phyloP scores from a whole-genome alignment of 2,888 invertebrate genomes.

The Isotomurus palustris region DNA sequence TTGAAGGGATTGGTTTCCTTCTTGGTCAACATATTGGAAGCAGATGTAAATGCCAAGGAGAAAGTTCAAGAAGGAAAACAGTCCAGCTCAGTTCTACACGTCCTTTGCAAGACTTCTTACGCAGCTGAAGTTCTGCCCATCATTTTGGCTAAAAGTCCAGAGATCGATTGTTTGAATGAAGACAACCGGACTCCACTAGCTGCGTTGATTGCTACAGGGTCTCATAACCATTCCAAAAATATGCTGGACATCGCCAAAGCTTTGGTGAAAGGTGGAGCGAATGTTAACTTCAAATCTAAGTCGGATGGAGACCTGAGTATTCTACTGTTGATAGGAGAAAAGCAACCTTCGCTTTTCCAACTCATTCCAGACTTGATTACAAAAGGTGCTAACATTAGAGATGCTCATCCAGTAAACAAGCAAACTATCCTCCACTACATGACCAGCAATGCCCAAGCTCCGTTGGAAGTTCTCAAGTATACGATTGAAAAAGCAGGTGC shows the following conservation, averaged over 20 bases:
- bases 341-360: slow-evolving; percentile 5
- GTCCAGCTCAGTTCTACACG: slow-evolving; percentile 22
- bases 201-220: slow-evolving; percentile 46
- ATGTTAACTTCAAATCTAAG: slow-evolving; percentile 29
- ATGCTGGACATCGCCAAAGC: slow-evolving; percentile 18
- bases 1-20: slow-evolving; percentile 16
- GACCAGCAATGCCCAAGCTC: slow-evolving; percentile 21
- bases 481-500: slow-evolving; percentile 17
- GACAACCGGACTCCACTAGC: slow-evolving; percentile 48
- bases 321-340: slow-evolving; percentile 11
- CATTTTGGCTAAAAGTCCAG: slow-evolving; percentile 22
- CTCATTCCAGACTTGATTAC: slow-evolving; percentile 32
- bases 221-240: no score
- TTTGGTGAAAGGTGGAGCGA: slow-evolving; percentile 39
- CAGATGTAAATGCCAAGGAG: slow-evolving; percentile 26
- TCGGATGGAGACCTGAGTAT: slow-evolving; percentile 15
- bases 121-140: slow-evolving; percentile 10
- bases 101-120: slow-evolving; percentile 3
- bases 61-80: slow-evolving; percentile 9
- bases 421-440: slow-evolving; percentile 39
- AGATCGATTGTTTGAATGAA: slow-evolving; percentile 27
- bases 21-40: slow-evolving; percentile 25
- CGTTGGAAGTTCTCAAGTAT: slow-evolving; percentile 15
- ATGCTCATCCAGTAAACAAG: slow-evolving; percentile 25
- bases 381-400: slow-evolving; percentile 31